These are phyloP conservation scores for Toxotes lorentzi DNA, from an alignment of 2,797 vertebrate species.

Conservation along the genomic window DNA sequence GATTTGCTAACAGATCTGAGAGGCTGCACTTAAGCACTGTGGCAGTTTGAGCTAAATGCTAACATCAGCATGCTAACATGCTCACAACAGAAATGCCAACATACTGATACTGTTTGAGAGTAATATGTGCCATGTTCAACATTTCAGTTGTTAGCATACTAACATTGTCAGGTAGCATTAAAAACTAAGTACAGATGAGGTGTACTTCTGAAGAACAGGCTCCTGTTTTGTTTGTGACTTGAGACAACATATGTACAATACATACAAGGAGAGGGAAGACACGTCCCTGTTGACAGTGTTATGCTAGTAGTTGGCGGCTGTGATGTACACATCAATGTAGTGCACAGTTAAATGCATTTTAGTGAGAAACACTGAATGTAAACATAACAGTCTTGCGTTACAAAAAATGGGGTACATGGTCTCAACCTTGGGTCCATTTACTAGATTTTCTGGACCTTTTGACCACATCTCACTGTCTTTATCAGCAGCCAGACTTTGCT, in stretches of 20 bases:
- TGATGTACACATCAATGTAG: neutral
- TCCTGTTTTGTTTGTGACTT: neutral
- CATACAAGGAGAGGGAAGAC: neutral
- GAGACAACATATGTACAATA: neutral
- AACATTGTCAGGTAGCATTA: neutral
- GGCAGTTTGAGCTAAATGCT: slow-evolving; percentile 1
- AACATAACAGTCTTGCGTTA: neutral
- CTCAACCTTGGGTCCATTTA: neutral
- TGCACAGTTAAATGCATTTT: neutral
- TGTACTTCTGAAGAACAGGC: neutral
- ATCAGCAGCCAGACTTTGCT: too few species aligned
- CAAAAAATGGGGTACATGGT: neutral
- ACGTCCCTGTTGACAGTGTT: neutral
- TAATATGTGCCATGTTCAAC: neutral
- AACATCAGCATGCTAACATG: neutral
- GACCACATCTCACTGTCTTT: too few species aligned
- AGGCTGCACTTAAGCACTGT: neutral
- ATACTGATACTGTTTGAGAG: neutral
- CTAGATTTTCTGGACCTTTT: too few species aligned
- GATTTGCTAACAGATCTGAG: neutral
- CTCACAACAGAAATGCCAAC: neutral
- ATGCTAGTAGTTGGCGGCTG: neutral
- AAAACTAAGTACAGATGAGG: neutral
- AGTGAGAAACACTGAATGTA: neutral
- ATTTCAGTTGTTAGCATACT: neutral